Base-by-base conservation (phyloP, 2,113 vertebrate species). In the Pterocles orientalis region DNA sequence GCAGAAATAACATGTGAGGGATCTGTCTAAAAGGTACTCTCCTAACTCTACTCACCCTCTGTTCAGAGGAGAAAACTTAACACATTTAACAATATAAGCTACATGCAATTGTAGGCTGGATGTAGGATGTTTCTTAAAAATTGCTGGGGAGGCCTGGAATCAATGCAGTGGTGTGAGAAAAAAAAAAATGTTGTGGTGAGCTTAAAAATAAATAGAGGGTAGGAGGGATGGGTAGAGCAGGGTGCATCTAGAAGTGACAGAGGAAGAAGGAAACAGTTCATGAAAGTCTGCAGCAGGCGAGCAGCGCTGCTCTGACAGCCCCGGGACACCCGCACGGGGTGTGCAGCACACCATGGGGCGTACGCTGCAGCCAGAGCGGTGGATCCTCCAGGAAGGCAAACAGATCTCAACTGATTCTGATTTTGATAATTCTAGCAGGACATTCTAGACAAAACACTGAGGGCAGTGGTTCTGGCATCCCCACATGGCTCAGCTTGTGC, bases 161-260 rank as follows among this genome's bases (percentile, higher is more conserved):
- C 53, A 64, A 5, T 14, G 50, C 84, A 91, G 34, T 36, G 51
- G 39, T 86, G 70, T 79, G 66, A 94, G 91, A 77, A 82, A 71
- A 78, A 53, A 39, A 25, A 45, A 79, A 82, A 20, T 48, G n/a
- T 58, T 31, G 50, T 10, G 11, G 68, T 75, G 69, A 87, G 64
- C 69, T 92, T 80, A 86, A 91, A 95, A 92, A 83, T 73, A 83
- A 86, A 34, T 4, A 36, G 86, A 39, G 65, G 25, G 71, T 68
- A 82, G 62, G 60, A 75, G 73, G 69, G 62, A 48, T 28, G 61
- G 85, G 6, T 31, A 21, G 57, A 71, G 41, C 41, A 77, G 39
- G 64, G 50, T 53, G 33, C 23, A 54, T 10, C n/a, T 82, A 66
- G 61, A 72, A 83, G 48, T 8, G 61, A 36, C 68, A 88, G 61